Evolutionary conservation across 2,113 vertebrate species (phyloP), one percentile per base, ranked within the genome.

Genomic region (Ageneiosus marmoratus): DNA sequence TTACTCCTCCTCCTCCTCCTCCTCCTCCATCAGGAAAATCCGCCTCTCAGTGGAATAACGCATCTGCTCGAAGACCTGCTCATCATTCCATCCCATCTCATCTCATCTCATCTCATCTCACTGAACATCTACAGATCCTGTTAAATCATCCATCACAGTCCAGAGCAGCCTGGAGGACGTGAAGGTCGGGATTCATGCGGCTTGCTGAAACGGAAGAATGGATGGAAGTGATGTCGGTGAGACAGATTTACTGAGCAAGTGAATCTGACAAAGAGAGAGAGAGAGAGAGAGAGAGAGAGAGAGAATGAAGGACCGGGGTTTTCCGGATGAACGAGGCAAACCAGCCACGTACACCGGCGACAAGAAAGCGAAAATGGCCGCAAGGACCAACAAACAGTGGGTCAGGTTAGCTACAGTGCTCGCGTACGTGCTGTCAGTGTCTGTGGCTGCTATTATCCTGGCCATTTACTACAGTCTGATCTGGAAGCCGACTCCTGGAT

Each of bases 361-460:
- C 90, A 96, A 95, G 92, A 96, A 96, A 91, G 95, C 95, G 88
- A 95, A 94, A 91, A 95, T 95, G 95, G 94, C 95, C 89, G 95
- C 96, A 88, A 95, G 95, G 92, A 96, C 94, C 91, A 95, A 96
- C 93, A 94, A 95, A 91, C 96, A 96, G 92, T 96, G 96, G 96
- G 95, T 96, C 89, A 94, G 95, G 90, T 92, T 96, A 83, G 95
- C 95, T 89, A 96, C 96, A 48, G 96, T 96, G 63, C 93, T 96
- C 83, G 95, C 95, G 63, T 96, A 96, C 88, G 94, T 96, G 62
- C 92, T 96, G 76, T 96, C 95, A 58, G 96, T 96, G 81, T 96
- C 95, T 72, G 89, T 96, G 91, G 96, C 96, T 84, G 96, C 96
- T 90, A 95, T 96, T 90, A 94, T 96, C 65, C 92, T 96, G 88